Conservation (phyloP, 2,113 vertebrate genomes). For the Plecotus auritus region DNA sequence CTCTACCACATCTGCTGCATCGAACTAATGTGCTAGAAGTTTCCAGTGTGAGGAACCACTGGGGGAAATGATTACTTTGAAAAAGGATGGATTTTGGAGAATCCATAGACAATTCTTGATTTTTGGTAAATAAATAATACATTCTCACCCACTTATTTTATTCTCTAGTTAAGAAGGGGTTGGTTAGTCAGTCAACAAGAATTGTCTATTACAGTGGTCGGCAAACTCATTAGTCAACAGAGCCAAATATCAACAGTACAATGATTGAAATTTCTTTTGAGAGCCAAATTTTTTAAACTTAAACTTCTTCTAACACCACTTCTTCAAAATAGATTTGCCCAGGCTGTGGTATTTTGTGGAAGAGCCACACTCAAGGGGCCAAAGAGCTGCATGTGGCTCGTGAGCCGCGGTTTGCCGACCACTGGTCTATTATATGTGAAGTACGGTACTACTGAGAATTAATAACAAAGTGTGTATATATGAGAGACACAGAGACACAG, state of each 20-base stretch:
- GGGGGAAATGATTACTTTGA: background rate
- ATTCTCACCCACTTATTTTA: background rate
- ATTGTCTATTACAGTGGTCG: background rate
- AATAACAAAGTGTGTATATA: background rate
- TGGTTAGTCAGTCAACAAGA: conserved; percentile 18
- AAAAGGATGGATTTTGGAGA: background rate
- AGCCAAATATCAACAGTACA: too few relatives aligned
- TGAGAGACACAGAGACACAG: background rate
- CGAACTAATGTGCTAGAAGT: background rate
- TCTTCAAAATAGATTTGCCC: too few relatives aligned
- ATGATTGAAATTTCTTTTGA: too few relatives aligned
- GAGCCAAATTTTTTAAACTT: too few relatives aligned
- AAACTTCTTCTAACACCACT: too few relatives aligned
- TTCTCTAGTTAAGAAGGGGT: background rate
- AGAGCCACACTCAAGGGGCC: too few relatives aligned
- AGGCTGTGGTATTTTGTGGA: too few relatives aligned
- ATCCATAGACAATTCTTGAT: background rate
- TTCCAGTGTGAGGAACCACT: background rate
- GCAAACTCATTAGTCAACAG: too few relatives aligned
- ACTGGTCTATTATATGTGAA: background rate
- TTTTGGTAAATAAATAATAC: background rate
- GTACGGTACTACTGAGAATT: background rate
- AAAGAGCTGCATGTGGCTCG: too few relatives aligned
- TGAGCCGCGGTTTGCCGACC: too few relatives aligned
- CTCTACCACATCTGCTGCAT: background rate